phyloP scores from a whole-genome alignment of 2,113 vertebrate species.

The Larimichthys crocea region DNA sequence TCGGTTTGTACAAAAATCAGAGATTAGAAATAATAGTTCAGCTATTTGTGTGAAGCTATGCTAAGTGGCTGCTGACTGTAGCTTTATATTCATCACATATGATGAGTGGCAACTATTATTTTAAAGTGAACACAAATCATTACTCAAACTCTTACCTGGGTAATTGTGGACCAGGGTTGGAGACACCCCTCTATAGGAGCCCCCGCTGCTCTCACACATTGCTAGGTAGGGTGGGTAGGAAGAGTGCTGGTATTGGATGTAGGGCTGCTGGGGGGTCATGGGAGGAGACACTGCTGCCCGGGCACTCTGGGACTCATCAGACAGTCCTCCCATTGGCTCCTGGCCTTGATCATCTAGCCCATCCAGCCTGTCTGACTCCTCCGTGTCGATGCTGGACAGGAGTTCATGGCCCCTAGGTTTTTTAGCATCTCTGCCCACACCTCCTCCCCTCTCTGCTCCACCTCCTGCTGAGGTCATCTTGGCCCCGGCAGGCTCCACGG shows the following conservation, averaged over 20 bases:
- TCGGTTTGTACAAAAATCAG: background rate
- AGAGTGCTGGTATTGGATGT: slow-evolving; percentile 96
- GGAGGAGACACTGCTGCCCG: slow-evolving; percentile 92
- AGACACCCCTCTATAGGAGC: slow-evolving; percentile 93
- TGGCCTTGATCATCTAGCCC: slow-evolving; percentile 87
- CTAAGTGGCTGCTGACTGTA: too few relatives aligned
- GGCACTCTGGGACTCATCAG: slow-evolving; percentile 90
- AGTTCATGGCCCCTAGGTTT: slow-evolving; percentile 88
- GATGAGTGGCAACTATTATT: background rate
- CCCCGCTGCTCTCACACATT: slow-evolving; percentile 93
- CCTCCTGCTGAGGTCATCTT: slow-evolving; percentile 81
- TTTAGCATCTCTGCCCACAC: slow-evolving; percentile 86
- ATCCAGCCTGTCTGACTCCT: slow-evolving; percentile 89
- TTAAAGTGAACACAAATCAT: background rate
- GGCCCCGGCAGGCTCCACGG: slow-evolving; percentile 84
- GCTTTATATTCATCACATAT: too few relatives aligned
- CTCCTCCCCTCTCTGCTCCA: slow-evolving; percentile 33
- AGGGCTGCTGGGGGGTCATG: slow-evolving; percentile 94
- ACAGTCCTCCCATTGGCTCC: slow-evolving; percentile 87
- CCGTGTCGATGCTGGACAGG: slow-evolving; percentile 78
- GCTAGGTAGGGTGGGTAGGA: slow-evolving; percentile 91
- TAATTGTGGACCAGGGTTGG: slow-evolving; percentile 97
- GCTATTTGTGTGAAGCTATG: background rate
- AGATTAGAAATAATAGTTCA: background rate
- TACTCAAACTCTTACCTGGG: slow-evolving; percentile 86